A percentile compares a stretch with the other conserved stretches of the same genome.
phyloP scores from a whole-genome alignment of 2,113 vertebrate genomes.

The Plecturocebus donacophilus region DNA sequence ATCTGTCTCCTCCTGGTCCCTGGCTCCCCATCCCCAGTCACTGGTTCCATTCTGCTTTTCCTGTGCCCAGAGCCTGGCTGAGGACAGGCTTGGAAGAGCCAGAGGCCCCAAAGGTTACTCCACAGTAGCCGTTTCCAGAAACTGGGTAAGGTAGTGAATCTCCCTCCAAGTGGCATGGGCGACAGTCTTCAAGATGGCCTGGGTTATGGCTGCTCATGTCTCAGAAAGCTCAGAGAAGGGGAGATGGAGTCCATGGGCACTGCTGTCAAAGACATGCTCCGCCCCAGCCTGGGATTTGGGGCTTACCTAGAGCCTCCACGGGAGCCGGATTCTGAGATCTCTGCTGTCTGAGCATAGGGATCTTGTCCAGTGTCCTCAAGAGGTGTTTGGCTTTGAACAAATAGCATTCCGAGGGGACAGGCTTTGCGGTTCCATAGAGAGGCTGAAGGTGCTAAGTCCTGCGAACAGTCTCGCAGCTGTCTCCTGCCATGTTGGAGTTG shows the following conservation, averaged over 20 bases:
- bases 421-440: not conserved
- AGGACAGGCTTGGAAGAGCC: not conserved
- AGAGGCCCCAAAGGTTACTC: not conserved
- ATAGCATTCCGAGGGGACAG: rapidly evolving
- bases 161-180: not conserved
- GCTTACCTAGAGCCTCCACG: rapidly evolving
- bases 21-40: not conserved
- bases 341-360: not conserved
- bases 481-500: no score
- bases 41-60: not conserved
- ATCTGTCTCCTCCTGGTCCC: not conserved
- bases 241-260: rapidly evolving
- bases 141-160: not conserved
- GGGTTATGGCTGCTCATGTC: rapidly evolving
- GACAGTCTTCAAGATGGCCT: rapidly evolving
- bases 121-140: rapidly evolving
- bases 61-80: not conserved
- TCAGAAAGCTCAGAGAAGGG: not conserved
- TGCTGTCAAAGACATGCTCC: rapidly evolving
- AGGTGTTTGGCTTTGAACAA: not conserved
- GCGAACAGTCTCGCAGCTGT: rapidly evolving
- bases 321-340: not conserved
- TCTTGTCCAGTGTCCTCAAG: rapidly evolving
- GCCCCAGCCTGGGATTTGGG: not conserved
- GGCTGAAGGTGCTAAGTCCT: rapidly evolving